Evolutionary conservation across 2,797 vertebrate species (phyloP).

Genomic region (Rhinoraja longicauda): DNA sequence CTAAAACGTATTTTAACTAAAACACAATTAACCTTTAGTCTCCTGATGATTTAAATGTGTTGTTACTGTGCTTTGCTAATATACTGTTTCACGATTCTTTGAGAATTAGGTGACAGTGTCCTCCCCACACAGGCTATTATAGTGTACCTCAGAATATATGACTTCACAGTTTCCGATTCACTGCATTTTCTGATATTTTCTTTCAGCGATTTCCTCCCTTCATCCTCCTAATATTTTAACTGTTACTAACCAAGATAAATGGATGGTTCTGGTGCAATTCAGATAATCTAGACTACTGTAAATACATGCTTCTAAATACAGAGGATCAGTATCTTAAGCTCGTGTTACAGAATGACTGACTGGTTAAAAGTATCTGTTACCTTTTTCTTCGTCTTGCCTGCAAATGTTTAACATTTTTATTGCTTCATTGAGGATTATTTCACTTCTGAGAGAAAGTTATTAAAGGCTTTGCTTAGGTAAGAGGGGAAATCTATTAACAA

Average conservation of each 20-base stretch:
- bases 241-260: conserved; percentile 15
- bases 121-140: not conserved
- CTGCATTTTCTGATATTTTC: conserved; percentile 6
- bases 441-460: not conserved
- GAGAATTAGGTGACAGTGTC: conserved; percentile 14
- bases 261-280: not conserved
- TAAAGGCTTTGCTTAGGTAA: not conserved
- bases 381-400: not conserved
- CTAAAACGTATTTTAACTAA: conserved; percentile 24
- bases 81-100: conserved; percentile 35
- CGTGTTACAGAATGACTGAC: not conserved
- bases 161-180: conserved; percentile 37
- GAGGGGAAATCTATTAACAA: not conserved
- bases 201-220: not conserved
- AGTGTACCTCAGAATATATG: conserved; percentile 31
- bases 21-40: conserved; percentile 34
- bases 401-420: not conserved
- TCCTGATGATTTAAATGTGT: conserved; percentile 20
- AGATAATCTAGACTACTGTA: not conserved
- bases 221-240: conserved; percentile 18
- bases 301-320: not conserved
- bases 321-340: not conserved
- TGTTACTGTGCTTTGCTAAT: conserved; percentile 17
- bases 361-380: not conserved
- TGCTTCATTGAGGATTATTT: not conserved